These are phyloP conservation scores for Triplophysa rosa DNA, from an alignment of 2,113 vertebrate genomes.

Conservation along the genomic window DNA sequence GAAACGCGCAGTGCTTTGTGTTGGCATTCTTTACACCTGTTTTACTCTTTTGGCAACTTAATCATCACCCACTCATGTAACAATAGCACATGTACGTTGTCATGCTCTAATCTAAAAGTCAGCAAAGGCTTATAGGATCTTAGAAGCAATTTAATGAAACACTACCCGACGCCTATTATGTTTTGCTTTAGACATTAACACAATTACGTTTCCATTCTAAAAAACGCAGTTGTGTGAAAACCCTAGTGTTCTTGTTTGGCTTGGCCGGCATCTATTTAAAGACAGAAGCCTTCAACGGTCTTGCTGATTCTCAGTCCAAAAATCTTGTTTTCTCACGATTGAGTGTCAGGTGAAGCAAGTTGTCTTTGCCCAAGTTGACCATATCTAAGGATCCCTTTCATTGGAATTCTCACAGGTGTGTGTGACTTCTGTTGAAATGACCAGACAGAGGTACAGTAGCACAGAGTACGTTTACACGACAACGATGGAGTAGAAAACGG, in stretches of 20 bases:
- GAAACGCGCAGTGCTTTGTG: slow-evolving; percentile 42
- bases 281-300: slow-evolving; percentile 5
- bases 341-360: background rate
- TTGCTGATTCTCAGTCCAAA: background rate
- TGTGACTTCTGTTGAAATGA: background rate
- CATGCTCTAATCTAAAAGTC: slow-evolving; percentile 43
- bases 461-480: background rate
- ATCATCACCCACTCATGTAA: slow-evolving; percentile 47
- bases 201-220: slow-evolving; percentile 30
- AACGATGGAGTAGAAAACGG: too few species aligned
- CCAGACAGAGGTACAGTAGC: background rate
- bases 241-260: slow-evolving; percentile 1
- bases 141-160: slow-evolving; percentile 49
- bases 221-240: slow-evolving; percentile 18
- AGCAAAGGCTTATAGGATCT: slow-evolving; percentile 33
- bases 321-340: slow-evolving; percentile 34
- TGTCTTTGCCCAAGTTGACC: slow-evolving; percentile 11
- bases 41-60: slow-evolving; percentile 20
- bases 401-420: background rate
- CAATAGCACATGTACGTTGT: slow-evolving; percentile 43
- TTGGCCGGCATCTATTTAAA: background rate
- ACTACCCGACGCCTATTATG: slow-evolving; percentile 47
- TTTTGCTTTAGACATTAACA: slow-evolving; percentile 34
- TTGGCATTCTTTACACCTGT: slow-evolving; percentile 29
- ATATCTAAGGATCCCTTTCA: background rate